A percentile compares a stretch with the other conserved stretches of the same genome.
Conservation (phyloP, 2,797 vertebrate genomes). For the Poecile montanus region DNA sequence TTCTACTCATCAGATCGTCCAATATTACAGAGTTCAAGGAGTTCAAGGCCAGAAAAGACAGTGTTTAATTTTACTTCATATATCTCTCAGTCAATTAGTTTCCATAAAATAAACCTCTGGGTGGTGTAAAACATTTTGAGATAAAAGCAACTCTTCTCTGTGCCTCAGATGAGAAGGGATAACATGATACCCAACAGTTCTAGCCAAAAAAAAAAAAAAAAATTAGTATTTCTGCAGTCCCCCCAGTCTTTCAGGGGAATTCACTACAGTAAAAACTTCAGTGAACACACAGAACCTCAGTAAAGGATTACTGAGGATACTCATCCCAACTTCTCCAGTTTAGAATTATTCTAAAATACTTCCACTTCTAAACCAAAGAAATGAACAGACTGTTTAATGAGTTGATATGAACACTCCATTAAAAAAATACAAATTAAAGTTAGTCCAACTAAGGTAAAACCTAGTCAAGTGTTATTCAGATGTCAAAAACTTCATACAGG, state of each 20-base stretch:
- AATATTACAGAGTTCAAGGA: background rate
- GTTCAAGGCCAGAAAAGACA: background rate
- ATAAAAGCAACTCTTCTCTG: background rate
- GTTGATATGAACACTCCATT: background rate
- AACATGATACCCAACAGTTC: background rate
- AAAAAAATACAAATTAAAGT: background rate
- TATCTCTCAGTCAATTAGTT: background rate
- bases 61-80: background rate
- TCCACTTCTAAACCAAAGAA: background rate
- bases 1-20: background rate
- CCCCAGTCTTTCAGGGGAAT: background rate
- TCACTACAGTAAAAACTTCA: background rate
- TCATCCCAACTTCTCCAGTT: background rate
- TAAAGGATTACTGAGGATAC: background rate
- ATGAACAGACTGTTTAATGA: background rate
- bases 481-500: background rate
- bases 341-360: background rate
- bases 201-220: background rate
- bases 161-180: background rate
- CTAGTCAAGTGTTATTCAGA: background rate
- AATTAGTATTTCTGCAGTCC: background rate
- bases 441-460: background rate
- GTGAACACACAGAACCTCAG: background rate
- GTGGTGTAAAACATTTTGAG: background rate
- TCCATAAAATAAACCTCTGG: background rate